Conservation (phyloP, 2,888 invertebrate species). For the Apamea anceps region DNA sequence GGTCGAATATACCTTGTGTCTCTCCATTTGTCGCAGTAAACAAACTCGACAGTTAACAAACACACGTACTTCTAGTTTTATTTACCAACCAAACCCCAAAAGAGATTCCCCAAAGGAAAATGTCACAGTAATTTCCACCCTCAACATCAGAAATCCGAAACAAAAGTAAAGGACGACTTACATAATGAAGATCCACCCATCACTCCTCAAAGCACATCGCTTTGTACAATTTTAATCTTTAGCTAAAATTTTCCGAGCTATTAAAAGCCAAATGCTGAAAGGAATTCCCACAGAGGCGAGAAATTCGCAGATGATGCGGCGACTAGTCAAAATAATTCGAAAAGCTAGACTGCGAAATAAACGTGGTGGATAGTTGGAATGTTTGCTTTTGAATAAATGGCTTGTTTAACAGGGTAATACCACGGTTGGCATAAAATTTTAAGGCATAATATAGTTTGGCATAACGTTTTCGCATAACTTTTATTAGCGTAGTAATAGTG, state of each 20-base stretch:
- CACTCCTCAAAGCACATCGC: conserved; percentile 42
- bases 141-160: conserved; percentile 11
- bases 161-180: conserved; percentile 36
- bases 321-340: conserved; percentile 50
- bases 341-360: conserved; percentile 35
- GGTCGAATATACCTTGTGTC: not conserved
- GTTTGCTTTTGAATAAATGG: conserved; percentile 7
- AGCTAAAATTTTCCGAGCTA: conserved; percentile 59
- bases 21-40: not conserved
- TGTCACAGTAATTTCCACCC: conserved; percentile 19
- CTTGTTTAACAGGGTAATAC: no score
- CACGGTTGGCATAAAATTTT: no score
- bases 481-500: no score
- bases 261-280: conserved; percentile 59
- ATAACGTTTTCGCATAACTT: no score
- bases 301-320: conserved; percentile 48
- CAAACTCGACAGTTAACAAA: not conserved
- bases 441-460: no score
- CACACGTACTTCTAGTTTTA: not conserved
- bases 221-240: conserved; percentile 57
- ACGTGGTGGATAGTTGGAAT: conserved; percentile 19
- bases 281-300: conserved; percentile 41
- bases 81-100: conserved; percentile 4
- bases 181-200: conserved; percentile 52
- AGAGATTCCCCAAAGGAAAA: conserved; percentile 21